Percentiles rank a stretch among this genome's conserved stretches.
These are phyloP conservation scores for Stomatorhinus ivindoensis DNA, from an alignment of 2,113 vertebrate genomes.

Conservation along the genomic window DNA sequence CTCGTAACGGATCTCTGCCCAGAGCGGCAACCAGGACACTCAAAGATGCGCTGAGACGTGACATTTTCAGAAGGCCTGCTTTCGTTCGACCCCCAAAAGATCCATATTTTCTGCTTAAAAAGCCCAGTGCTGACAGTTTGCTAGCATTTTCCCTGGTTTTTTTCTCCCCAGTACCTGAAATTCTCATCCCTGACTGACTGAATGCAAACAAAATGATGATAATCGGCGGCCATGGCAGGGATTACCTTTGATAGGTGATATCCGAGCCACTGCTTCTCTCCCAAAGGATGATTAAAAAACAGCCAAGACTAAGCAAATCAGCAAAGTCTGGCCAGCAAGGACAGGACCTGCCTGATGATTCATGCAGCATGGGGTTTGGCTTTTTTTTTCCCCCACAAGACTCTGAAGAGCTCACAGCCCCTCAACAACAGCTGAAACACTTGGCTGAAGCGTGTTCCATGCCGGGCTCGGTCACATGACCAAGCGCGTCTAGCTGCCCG, in stretches of 20 bases:
- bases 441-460: neutral
- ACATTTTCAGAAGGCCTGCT: neutral
- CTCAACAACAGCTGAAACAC: neutral
- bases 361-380: neutral
- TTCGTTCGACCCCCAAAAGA: neutral
- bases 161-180: neutral
- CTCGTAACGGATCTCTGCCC: neutral
- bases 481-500: neutral
- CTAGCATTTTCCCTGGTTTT: neutral
- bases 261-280: conserved; percentile 35
- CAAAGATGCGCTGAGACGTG: neutral
- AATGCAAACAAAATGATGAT: conserved; percentile 29
- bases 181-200: neutral
- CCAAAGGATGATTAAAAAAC: conserved; percentile 28
- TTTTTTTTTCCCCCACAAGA: neutral
- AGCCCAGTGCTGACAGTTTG: neutral
- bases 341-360: conserved; percentile 22
- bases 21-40: neutral
- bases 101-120: neutral
- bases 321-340: conserved; percentile 29
- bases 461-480: conserved; percentile 33
- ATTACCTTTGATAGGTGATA: conserved; percentile 45
- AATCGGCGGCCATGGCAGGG: conserved; percentile 40
- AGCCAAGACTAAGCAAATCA: neutral
- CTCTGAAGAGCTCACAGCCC: neutral